Base-by-base conservation (phyloP, 2,888 invertebrate genomes). In the Drosophila putrida region DNA sequence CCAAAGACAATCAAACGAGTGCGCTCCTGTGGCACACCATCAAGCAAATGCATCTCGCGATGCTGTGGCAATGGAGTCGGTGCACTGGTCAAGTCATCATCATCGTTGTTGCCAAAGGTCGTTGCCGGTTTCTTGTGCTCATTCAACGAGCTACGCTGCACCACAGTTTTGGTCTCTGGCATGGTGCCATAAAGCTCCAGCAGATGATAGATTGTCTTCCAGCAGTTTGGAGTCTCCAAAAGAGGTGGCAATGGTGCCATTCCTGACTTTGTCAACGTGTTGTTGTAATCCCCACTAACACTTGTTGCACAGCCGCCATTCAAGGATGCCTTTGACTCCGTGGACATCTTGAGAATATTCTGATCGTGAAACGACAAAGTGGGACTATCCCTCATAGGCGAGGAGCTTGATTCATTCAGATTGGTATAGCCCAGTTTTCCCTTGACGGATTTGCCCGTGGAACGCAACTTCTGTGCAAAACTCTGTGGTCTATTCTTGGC, bases 121-220 rank as follows among this genome's bases (percentile, higher is more conserved):
- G 89, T 73, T 4, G 75, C 15, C 4, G 94, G 93, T 55, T 94
- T 93, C 54, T 94, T 93, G 47, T 90, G 85, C 55, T 83, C 89
- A 66, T 88, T 82, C 31, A 90, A 57, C 0, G 91, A 83, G n/a
- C 80, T 85, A 61, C 92, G 88, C 60, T 92, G 92, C 46, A 98
- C 96, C 53, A 98, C 96, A 0, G 98, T 98, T 93, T 98, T 98
- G 0, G 98, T 97, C 90, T 98, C 98, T 0, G 98, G 98, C 95
- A 97, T 97, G 51, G 97, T 97, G 6, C 98, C 98, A 91, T 99
- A 99, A 55, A 98, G 93, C 90, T 98, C 98, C 60, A 99, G 93
- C 70, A 99, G 94, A 91, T 97, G 96, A 91, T 98, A 98, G 78
- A 99, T 96, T 0, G 98, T 98, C 90, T 97, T 96, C 98, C 98